Conservation (phyloP, 92 coral and sea anemone species). For the Diadumene lineata region DNA sequence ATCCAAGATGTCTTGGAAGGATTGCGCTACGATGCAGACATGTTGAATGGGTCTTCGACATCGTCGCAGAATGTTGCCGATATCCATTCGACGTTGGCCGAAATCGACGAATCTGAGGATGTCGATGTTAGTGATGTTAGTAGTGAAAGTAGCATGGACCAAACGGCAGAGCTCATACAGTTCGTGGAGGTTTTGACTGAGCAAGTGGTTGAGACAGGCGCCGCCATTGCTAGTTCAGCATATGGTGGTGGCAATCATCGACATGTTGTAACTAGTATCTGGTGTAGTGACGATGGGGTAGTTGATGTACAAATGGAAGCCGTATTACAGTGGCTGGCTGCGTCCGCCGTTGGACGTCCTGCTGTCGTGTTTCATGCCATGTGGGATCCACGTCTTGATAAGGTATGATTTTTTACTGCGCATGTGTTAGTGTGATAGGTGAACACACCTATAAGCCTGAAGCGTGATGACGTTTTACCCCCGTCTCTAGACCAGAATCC, state of each 20-base stretch:
- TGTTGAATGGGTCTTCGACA: neutral
- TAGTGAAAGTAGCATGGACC: neutral
- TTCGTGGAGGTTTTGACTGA: conserved; percentile 15
- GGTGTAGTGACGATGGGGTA: conserved; percentile 71
- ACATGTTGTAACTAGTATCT: conserved; percentile 76
- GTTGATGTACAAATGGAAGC: conserved; percentile 80
- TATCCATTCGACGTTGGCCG: neutral
- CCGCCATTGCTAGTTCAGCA: conserved; percentile 41
- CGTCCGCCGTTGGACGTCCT: conserved; percentile 83
- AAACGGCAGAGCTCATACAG: conserved; percentile 9
- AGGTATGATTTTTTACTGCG: conserved; percentile 37
- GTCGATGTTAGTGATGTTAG: neutral
- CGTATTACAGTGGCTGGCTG: conserved; percentile 82
- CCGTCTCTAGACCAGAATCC: no score
- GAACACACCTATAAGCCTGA: no score
- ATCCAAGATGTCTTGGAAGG: conserved; percentile 6
- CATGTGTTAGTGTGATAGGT: no score
- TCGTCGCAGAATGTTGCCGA: neutral
- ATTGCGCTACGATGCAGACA: neutral
- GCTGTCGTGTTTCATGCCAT: conserved; percentile 62
- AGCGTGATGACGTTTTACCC: no score
- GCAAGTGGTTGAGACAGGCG: conserved; percentile 24
- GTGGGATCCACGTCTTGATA: conserved; percentile 56
- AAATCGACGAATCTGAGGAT: neutral
- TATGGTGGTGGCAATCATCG: conserved; percentile 13